Evolutionary conservation across 2,113 vertebrate species (phyloP).

Genomic region (Thryonomys swinderianus): DNA sequence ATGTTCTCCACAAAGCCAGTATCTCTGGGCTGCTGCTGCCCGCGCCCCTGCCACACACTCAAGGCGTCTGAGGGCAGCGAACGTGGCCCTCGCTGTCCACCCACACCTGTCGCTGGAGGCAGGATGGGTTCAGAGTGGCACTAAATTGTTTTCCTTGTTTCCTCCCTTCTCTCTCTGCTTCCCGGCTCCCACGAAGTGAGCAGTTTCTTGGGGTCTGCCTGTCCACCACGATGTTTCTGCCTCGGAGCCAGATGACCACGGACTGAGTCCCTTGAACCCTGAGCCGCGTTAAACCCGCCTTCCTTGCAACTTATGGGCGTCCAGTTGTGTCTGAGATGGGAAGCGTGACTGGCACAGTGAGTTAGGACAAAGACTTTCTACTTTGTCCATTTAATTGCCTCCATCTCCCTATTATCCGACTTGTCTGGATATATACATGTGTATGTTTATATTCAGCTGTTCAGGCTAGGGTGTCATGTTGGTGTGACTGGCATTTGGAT

Average conservation of each 20-base stretch:
- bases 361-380: background rate
- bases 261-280: background rate
- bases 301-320: background rate
- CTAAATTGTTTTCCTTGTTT: background rate
- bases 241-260: background rate
- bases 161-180: background rate
- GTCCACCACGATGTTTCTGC: background rate
- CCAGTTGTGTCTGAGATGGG: background rate
- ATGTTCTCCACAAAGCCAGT: background rate
- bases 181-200: background rate
- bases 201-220: background rate
- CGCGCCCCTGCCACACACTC: background rate
- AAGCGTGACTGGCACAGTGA: background rate
- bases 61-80: background rate
- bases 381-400: fast-evolving
- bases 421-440: fast-evolving
- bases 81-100: too few species aligned
- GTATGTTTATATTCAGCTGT: background rate
- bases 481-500: background rate
- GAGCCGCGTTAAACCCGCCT: background rate
- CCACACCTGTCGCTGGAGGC: background rate
- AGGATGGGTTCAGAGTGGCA: fast-evolving
- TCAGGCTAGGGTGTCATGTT: background rate
- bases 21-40: fast-evolving
- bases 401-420: fast-evolving